phyloP scores from a whole-genome alignment of 2,113 vertebrate genomes.

The Nibea coibor region DNA sequence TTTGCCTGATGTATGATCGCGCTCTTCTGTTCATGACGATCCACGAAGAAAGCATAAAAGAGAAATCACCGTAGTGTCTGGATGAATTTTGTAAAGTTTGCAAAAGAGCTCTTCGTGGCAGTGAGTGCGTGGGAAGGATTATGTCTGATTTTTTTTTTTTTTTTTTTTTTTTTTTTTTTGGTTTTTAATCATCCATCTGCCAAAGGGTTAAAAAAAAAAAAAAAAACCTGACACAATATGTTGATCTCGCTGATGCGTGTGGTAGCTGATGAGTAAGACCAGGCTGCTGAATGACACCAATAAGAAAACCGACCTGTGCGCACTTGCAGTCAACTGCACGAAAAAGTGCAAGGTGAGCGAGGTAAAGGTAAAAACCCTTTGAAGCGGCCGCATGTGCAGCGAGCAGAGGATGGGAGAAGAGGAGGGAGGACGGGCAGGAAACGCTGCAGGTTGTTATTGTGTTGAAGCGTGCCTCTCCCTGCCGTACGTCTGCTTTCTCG shows the following conservation, averaged over 20 bases:
- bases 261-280: constrained; percentile 24
- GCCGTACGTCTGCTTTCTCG: background rate
- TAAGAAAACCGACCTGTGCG: background rate
- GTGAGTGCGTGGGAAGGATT: background rate
- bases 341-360: constrained; percentile 67
- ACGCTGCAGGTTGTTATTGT: constrained; percentile 47
- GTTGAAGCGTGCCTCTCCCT: constrained; percentile 19
- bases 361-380: constrained; percentile 52
- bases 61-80: background rate
- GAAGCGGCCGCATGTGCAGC: constrained; percentile 57
- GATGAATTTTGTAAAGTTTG: background rate
- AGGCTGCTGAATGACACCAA: constrained; percentile 35
- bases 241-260: background rate
- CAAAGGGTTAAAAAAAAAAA: background rate
- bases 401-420: background rate
- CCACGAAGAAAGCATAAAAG: too few species aligned
- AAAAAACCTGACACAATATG: background rate
- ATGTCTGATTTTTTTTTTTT: background rate
- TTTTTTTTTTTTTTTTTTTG: background rate
- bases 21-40: too few species aligned
- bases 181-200: constrained; percentile 18
- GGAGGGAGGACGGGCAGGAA: constrained; percentile 64
- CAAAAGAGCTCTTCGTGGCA: background rate
- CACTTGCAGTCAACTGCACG: constrained; percentile 35
- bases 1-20: too few species aligned